Evolutionary conservation across 2,797 vertebrate genomes (phyloP).

Genomic region (Monodelphis domestica): DNA sequence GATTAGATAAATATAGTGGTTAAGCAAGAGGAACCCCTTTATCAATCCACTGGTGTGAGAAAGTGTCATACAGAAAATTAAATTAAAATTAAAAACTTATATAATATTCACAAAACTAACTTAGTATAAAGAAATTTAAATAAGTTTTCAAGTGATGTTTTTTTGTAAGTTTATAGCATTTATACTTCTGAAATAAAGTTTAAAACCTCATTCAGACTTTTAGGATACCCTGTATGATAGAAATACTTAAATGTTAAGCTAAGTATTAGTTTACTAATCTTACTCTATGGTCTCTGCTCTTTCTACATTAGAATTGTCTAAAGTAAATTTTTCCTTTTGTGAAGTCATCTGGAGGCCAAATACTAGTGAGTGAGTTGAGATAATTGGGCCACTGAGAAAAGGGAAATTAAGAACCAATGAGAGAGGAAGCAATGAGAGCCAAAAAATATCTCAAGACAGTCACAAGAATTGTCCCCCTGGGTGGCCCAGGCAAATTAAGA

Average conservation of each 20-base stretch:
- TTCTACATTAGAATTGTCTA: neutral
- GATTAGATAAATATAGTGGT: neutral
- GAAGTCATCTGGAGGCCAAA: too few species aligned
- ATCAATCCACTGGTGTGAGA: neutral
- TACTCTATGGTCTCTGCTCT: neutral
- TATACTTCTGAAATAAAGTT: neutral
- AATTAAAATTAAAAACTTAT: neutral
- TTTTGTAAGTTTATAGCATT: neutral
- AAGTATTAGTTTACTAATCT: neutral
- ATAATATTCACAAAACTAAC: neutral
- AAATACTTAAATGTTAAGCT: neutral
- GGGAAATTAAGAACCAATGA: too few species aligned
- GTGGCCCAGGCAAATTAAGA: too few species aligned
- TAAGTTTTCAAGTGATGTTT: neutral
- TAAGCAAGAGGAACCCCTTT: neutral
- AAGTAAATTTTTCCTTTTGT: too few species aligned
- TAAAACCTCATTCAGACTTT: neutral
- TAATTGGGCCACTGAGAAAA: too few species aligned
- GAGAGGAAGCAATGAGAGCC: too few species aligned
- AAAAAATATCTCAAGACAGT: too few species aligned
- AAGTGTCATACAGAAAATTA: neutral
- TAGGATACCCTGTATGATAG: neutral
- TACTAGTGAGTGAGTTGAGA: too few species aligned
- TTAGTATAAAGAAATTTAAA: neutral
- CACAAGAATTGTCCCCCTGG: too few species aligned